phyloP scores from a whole-genome alignment of 1,140 invertebrate species.

The Geopemphigus sp. region DNA sequence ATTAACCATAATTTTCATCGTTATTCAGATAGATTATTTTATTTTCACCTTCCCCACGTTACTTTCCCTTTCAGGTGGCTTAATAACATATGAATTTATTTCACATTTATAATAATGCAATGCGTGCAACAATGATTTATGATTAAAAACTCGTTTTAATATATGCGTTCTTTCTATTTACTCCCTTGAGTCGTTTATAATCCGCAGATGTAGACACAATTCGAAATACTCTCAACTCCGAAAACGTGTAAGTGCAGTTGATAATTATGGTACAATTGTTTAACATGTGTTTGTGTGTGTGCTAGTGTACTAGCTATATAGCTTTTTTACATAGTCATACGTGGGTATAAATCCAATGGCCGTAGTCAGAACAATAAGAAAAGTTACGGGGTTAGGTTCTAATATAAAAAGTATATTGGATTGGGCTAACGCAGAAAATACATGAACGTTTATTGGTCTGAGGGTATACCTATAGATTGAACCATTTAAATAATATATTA shows the following conservation, averaged over 20 bases:
- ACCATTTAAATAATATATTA: neutral
- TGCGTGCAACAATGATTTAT: conserved; percentile 16
- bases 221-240: neutral
- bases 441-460: no score
- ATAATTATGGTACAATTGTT: neutral
- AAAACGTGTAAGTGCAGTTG: neutral
- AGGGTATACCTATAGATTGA: neutral
- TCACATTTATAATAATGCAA: conserved; percentile 9
- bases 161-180: conserved; percentile 18
- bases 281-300: neutral
- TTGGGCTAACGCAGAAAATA: neutral
- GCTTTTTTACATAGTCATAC: neutral
- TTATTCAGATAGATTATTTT: conserved; percentile 5
- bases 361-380: neutral
- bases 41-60: neutral
- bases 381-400: neutral
- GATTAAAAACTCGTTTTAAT: conserved; percentile 40
- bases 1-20: conserved; percentile 13
- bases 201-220: neutral
- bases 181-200: neutral
- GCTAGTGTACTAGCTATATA: no score
- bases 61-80: conserved; percentile 35
- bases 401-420: neutral
- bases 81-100: conserved; percentile 23
- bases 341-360: no score